Evolutionary conservation across 2,888 invertebrate species (phyloP).

Genomic region (Drosophila mulleri): DNA sequence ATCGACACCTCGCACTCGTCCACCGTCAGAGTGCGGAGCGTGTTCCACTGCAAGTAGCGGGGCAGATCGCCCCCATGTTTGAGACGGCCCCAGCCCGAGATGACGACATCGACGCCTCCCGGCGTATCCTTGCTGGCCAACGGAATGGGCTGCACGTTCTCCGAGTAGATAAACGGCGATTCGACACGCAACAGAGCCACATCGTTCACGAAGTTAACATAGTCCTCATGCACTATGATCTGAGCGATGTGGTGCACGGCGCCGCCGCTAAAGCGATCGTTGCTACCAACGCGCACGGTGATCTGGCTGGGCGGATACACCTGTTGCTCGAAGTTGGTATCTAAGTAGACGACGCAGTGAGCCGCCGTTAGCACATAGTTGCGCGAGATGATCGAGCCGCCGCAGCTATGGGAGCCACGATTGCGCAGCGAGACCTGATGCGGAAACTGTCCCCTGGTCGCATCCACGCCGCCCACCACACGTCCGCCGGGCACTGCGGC

Average conservation of each 20-base stretch:
- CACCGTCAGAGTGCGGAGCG: slow-evolving; percentile 49
- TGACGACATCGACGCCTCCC: slow-evolving; percentile 56
- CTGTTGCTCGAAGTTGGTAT: background rate
- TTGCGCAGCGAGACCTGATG: slow-evolving; percentile 61
- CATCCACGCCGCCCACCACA: slow-evolving; percentile 64
- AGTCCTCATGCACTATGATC: slow-evolving; percentile 70
- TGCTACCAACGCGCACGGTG: slow-evolving; percentile 71
- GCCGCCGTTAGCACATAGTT: slow-evolving; percentile 61
- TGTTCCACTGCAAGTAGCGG: slow-evolving; percentile 71
- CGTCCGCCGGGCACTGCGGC: slow-evolving; percentile 31
- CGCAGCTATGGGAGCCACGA: slow-evolving; percentile 52
- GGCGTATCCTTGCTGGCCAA: slow-evolving; percentile 67
- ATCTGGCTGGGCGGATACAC: slow-evolving; percentile 20
- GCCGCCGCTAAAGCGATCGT: slow-evolving; percentile 75
- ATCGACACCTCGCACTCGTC: slow-evolving; percentile 27
- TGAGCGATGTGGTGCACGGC: slow-evolving; percentile 51
- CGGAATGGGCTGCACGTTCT: slow-evolving; percentile 68
- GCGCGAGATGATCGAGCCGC: slow-evolving; percentile 59
- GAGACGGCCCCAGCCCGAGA: slow-evolving; percentile 81
- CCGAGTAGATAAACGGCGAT: slow-evolving; percentile 63
- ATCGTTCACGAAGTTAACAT: slow-evolving; percentile 68
- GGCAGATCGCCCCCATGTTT: slow-evolving; percentile 67
- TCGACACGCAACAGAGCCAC: slow-evolving; percentile 69
- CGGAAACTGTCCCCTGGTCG: slow-evolving; percentile 52
- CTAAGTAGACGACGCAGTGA: slow-evolving; percentile 49